These are phyloP conservation scores for Megatriorchis doriae DNA, from an alignment of 2,113 vertebrate genomes.

Conservation along the genomic window DNA sequence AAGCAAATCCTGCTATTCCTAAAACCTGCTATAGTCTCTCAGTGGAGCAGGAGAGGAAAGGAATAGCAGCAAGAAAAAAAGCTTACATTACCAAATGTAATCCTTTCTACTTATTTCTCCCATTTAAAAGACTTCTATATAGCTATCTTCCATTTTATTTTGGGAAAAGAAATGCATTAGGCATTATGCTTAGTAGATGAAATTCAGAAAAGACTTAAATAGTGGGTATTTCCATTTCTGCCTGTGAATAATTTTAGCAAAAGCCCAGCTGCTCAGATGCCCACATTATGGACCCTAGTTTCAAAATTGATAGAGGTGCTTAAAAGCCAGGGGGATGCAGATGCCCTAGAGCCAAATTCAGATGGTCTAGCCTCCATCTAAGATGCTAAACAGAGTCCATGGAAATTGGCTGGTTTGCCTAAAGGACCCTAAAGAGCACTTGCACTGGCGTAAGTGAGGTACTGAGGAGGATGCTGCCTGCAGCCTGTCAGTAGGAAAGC, in stretches of 20 bases:
- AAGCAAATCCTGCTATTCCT: not conserved
- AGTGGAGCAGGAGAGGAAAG: not conserved
- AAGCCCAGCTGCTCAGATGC: not conserved
- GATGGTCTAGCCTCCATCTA: not conserved
- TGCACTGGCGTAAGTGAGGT: not conserved
- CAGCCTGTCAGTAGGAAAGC: not conserved
- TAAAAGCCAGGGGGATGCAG: not conserved
- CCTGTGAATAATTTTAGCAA: not conserved
- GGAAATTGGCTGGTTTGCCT: not conserved
- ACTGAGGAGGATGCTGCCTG: not conserved
- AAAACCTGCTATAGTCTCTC: not conserved
- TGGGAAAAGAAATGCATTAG: not conserved
- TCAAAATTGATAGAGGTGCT: not conserved
- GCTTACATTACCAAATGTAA: not conserved
- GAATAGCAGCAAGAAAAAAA: not conserved
- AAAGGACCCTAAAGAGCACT: not conserved
- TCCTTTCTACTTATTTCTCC: not conserved
- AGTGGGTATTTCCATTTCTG: not conserved
- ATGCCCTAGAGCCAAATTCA: not conserved
- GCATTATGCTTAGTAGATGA: not conserved
- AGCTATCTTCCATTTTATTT: not conserved
- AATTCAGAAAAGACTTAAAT: not conserved
- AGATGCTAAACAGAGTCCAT: not conserved
- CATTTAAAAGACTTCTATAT: not conserved
- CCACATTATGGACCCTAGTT: not conserved